A percentile compares a stretch with the other conserved stretches of the same genome.
Evolutionary conservation across 2,113 vertebrate species (phyloP).

Genomic region (Callionymus lyra): DNA sequence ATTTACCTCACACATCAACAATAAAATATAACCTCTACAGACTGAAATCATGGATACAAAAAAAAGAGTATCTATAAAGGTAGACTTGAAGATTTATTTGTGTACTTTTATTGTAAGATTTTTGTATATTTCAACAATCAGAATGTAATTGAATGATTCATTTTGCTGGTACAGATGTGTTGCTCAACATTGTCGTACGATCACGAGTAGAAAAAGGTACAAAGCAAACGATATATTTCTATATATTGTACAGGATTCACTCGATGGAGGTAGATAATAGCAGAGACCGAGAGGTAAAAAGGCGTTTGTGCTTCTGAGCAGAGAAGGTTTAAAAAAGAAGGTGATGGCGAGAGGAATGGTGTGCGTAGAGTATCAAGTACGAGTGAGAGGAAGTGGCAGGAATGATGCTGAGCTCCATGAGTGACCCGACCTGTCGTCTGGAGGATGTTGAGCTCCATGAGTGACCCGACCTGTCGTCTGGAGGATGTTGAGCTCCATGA

Average conservation of each 20-base stretch:
- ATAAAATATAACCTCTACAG: no score
- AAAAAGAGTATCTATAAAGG: no score
- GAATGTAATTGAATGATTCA: no score
- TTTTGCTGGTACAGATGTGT: no score
- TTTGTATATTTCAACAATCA: no score
- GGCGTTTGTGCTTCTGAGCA: constrained; percentile 51
- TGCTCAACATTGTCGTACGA: neutral
- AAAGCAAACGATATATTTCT: constrained; percentile 55
- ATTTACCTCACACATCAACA: no score
- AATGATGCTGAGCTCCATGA: constrained; percentile 52
- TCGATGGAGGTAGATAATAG: constrained; percentile 69
- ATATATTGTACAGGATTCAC: constrained; percentile 56
- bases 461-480: constrained; percentile 13
- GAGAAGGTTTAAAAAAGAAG: constrained; percentile 22
- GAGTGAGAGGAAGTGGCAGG: constrained; percentile 37
- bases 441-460: constrained; percentile 14
- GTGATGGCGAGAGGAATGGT: constrained; percentile 23
- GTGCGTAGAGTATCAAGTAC: constrained; percentile 47
- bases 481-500: constrained; percentile 38
- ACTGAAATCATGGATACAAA: no score
- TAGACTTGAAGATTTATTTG: no score
- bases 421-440: constrained; percentile 34
- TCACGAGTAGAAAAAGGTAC: constrained; percentile 55
- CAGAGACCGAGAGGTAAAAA: constrained; percentile 58
- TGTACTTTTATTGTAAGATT: no score